Base-by-base conservation (phyloP, 2,113 vertebrate genomes). In the Microtus ochrogaster region DNA sequence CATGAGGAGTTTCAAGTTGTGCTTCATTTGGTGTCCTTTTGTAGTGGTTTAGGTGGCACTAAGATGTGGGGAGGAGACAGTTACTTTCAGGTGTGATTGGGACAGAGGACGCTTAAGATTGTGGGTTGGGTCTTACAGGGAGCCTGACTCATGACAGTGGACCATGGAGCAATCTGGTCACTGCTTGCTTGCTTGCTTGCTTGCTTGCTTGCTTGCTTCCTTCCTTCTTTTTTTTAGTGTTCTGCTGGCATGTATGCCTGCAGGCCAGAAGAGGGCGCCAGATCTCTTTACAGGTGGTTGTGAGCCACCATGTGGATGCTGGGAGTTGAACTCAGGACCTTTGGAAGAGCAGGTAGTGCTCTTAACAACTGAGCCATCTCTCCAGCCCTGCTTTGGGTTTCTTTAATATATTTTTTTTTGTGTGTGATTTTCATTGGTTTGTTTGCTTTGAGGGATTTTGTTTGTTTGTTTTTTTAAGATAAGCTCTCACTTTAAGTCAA, bases 1-100 rank as follows among this genome's bases (percentile, higher is more conserved):
- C 63, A 9, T 82, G 7, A 93, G 74, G 36, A 91, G n/a, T 87
- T 96, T 55, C 77, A 39, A 36, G 73, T 49, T 91, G 66, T 92
- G 10, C 33, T 94, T 74, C 90, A 55, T 61, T 94, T 94, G 72
- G 63, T 89, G 19, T 91, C 49, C 4, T 33, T 30, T 52, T 92
- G 12, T 94, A 61, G 66, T 73, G 44, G 63, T 68, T 5, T 65
- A 76, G 87, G n/a, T 82, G 30, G 26, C 52, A 47, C 68, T 33
- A 83, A 90, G 3, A 7, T 7, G 36, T 81, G 73, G 90, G 52
- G 4, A 72, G 10, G n/a, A 70, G 26, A 72, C 26, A 61, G 58
- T 91, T 79, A n/a, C 47, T 92, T 86, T 77, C 44, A 73, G 39
- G 36, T 92, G 33, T 26, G 17, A 24, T 16, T 78, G 55, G 58